Conservation (phyloP, 53 echinoderm and acorn worm genomes). For the Paelopatides confundens region DNA sequence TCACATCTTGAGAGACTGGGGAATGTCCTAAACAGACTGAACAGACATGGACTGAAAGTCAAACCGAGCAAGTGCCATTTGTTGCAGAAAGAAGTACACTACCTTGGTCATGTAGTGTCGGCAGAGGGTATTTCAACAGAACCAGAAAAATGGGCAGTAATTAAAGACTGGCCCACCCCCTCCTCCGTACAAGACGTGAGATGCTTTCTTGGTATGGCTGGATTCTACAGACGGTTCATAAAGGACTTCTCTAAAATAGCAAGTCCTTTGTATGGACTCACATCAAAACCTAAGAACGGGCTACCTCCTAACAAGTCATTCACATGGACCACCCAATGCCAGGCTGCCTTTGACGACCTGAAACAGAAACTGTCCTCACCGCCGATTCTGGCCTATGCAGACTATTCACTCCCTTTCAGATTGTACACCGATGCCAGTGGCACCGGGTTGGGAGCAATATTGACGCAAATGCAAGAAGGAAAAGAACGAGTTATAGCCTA, state of each 20-base stretch:
- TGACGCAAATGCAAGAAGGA: constrained; percentile 47
- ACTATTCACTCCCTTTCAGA: constrained; percentile 55
- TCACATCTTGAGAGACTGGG: constrained; percentile 51
- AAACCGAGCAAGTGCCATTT: constrained; percentile 42
- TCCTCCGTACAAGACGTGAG: constrained; percentile 56
- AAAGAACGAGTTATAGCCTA: constrained; percentile 66
- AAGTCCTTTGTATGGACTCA: constrained; percentile 47
- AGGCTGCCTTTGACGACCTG: constrained; percentile 55
- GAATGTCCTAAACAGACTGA: constrained; percentile 40
- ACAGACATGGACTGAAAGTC: constrained; percentile 44
- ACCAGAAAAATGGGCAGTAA: constrained; percentile 57
- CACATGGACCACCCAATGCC: constrained; percentile 48
- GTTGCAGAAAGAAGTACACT: constrained; percentile 39
- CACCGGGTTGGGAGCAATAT: constrained; percentile 59
- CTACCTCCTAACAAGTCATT: background rate
- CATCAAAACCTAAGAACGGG: background rate
- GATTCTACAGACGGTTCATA: constrained; percentile 70
- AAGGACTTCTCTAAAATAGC: constrained; percentile 59
- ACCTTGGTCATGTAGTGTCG: constrained; percentile 70
- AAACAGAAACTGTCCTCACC: constrained; percentile 50
- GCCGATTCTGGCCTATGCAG: constrained; percentile 61
- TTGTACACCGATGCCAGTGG: constrained; percentile 73
- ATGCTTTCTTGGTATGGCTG: constrained; percentile 65
- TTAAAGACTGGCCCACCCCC: constrained; percentile 62
- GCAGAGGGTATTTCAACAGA: constrained; percentile 55